phyloP scores from a whole-genome alignment of 2,888 invertebrate species.

The Protonemura montana region DNA sequence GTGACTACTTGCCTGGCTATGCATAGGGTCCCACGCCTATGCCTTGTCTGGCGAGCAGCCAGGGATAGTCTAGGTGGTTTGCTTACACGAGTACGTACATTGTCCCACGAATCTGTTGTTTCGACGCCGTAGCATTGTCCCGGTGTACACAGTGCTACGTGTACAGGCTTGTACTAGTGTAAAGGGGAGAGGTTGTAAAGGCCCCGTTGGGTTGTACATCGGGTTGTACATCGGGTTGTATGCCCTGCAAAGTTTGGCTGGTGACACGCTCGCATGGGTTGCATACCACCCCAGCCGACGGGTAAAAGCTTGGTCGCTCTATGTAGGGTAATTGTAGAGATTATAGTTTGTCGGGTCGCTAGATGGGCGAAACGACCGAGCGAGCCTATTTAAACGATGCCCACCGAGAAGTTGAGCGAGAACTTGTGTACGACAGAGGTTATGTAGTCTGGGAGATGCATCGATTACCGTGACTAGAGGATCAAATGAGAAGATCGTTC shows the following conservation, averaged over 20 bases:
- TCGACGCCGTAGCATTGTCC: too few relatives aligned
- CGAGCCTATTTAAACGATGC: not conserved
- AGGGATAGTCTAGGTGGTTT: too few relatives aligned
- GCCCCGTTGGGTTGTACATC: too few relatives aligned
- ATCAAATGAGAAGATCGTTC: not conserved
- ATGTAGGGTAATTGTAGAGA: not conserved
- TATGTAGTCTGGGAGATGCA: not conserved
- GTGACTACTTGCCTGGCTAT: too few relatives aligned
- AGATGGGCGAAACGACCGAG: not conserved
- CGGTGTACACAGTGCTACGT: too few relatives aligned
- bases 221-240: not conserved
- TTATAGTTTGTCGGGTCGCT: not conserved
- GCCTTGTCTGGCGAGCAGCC: too few relatives aligned
- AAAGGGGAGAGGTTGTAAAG: too few relatives aligned
- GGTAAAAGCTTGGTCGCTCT: not conserved
- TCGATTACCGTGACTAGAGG: not conserved
- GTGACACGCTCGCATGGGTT: not conserved
- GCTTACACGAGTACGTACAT: too few relatives aligned
- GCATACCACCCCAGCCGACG: not conserved
- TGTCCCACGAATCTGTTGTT: too few relatives aligned
- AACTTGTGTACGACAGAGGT: not conserved
- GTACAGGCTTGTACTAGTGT: too few relatives aligned
- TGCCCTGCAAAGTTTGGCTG: not conserved
- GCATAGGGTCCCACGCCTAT: too few relatives aligned
- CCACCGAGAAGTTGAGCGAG: not conserved